These are phyloP conservation scores for Gonocerus acuteangulatus DNA, from an alignment of 2,888 invertebrate species.

Conservation along the genomic window DNA sequence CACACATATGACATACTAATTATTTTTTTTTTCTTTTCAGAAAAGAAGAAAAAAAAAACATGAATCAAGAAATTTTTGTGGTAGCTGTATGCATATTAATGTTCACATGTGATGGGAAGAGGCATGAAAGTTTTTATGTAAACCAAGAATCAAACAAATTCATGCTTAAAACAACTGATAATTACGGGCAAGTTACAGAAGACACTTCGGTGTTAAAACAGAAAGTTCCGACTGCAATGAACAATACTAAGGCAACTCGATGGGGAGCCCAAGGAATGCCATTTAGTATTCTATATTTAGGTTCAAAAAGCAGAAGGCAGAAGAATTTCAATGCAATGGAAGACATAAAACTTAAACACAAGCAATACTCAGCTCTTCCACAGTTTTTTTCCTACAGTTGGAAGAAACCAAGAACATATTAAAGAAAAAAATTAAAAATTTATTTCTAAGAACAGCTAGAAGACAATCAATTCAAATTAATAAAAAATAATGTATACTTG, in stretches of 20 bases:
- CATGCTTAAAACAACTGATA: too few species aligned
- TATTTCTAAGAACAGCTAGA: too few species aligned
- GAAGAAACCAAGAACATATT: too few species aligned
- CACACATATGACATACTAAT: too few species aligned
- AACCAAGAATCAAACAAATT: neutral
- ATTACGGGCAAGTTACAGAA: too few species aligned
- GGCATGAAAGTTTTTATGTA: neutral
- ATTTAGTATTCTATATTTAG: conserved; percentile 49
- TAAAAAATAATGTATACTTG: too few species aligned
- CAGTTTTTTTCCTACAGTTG: neutral
- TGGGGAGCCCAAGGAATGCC: conserved; percentile 51
- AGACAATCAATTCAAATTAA: too few species aligned
- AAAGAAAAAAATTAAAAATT: too few species aligned
- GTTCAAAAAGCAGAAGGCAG: conserved; percentile 34
- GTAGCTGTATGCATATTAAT: neutral
- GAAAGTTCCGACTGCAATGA: neutral
- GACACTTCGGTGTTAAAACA: too few species aligned
- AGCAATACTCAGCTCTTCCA: neutral
- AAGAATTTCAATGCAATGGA: neutral
- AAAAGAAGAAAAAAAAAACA: neutral
- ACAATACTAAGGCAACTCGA: neutral
- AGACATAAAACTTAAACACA: neutral
- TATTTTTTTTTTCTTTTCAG: too few species aligned
- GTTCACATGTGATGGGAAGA: neutral
- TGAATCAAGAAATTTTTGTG: neutral